A percentile compares a stretch with the other conserved stretches of the same genome.
phyloP scores from a whole-genome alignment of 2,888 invertebrate genomes.

The Brenthis ino region DNA sequence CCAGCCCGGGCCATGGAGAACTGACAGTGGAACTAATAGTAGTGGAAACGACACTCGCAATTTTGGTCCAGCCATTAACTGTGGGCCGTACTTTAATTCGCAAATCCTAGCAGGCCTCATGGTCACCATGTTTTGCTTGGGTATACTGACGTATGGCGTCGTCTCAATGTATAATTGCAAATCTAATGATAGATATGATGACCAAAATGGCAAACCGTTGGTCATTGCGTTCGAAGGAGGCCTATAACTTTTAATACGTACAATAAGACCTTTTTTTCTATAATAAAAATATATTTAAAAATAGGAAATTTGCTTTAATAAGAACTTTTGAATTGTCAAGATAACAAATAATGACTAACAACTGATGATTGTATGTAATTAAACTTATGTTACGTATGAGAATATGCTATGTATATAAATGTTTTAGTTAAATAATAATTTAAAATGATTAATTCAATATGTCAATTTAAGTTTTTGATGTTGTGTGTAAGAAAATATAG shows the following conservation, averaged over 20 bases:
- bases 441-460: no score
- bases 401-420: no score
- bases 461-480: no score
- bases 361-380: no score
- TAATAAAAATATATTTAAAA: conserved; percentile 11
- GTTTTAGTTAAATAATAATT: no score
- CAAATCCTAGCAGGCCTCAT: conserved; percentile 50
- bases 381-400: no score
- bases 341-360: background rate
- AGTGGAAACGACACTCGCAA: conserved; percentile 1
- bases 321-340: background rate
- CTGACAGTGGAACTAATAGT: background rate
- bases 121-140: conserved; percentile 44
- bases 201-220: conserved; percentile 50
- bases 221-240: conserved; percentile 32
- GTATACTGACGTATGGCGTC: conserved; percentile 49
- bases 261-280: background rate
- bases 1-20: background rate
- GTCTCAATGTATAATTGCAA: conserved; percentile 44
- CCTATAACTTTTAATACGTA: conserved; percentile 15
- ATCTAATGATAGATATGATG: conserved; percentile 54
- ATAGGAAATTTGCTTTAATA: background rate
- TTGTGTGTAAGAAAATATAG: no score
- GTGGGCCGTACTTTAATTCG: conserved; percentile 56
- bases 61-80: conserved; percentile 52